Percentiles rank a stretch among this genome's conserved stretches.
Conservation (phyloP, 2,888 invertebrate species). For the Synergus itoensis region DNA sequence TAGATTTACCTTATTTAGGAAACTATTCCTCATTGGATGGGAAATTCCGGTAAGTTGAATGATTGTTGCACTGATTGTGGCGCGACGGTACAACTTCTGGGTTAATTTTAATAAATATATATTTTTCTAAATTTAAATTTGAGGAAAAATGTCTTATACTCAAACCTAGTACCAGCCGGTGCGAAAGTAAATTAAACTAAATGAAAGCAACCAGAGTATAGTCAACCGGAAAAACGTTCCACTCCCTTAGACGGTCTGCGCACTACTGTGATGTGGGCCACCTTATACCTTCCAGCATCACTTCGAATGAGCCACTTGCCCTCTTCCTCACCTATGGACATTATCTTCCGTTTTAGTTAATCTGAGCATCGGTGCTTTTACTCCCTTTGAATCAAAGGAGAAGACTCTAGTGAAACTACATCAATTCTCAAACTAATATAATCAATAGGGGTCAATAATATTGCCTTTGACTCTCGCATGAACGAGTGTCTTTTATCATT, state of each 20-base stretch:
- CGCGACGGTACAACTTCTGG: not conserved
- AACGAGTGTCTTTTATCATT: too few species aligned
- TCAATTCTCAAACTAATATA: too few species aligned
- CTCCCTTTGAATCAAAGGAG: not conserved
- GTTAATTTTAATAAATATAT: not conserved
- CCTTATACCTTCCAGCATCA: conserved; percentile 34
- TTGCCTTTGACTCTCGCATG: too few species aligned
- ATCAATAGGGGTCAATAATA: too few species aligned
- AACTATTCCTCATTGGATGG: not conserved
- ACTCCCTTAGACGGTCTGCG: conserved; percentile 13
- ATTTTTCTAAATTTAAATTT: not conserved
- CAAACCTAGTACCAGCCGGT: not conserved
- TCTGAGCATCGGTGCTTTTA: not conserved
- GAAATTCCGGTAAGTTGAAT: not conserved
- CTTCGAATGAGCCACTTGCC: not conserved
- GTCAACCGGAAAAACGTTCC: conserved; percentile 25
- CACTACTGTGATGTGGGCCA: conserved; percentile 37
- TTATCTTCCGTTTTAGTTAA: conserved; percentile 14
- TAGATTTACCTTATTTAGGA: not conserved
- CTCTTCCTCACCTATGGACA: not conserved
- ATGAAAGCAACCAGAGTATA: not conserved
- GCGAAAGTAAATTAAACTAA: not conserved
- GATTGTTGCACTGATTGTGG: not conserved
- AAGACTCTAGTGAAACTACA: not conserved
- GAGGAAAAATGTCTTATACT: not conserved